These are phyloP conservation scores for Myxocyprinus asiaticus DNA, from an alignment of 2,113 vertebrate genomes.

Conservation along the genomic window DNA sequence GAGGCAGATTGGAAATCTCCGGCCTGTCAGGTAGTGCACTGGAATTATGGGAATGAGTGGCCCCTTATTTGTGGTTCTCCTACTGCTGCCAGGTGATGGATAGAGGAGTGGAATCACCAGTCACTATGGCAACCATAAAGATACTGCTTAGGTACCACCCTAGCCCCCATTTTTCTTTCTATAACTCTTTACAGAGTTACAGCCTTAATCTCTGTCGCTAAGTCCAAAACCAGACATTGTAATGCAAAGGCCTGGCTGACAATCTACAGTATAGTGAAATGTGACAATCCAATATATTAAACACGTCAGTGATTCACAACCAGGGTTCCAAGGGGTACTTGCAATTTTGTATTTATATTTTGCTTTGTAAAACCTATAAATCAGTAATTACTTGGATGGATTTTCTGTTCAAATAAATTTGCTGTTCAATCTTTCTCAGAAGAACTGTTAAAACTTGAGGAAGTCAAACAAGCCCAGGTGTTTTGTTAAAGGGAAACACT, in stretches of 20 bases:
- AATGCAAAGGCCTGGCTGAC: neutral
- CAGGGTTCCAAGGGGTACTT: too few species aligned
- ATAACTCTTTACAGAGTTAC: slow-evolving; percentile 6
- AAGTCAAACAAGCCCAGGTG: too few species aligned
- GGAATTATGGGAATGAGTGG: slow-evolving; percentile 45
- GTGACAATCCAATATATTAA: too few species aligned
- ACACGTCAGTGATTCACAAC: too few species aligned
- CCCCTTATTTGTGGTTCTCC: slow-evolving; percentile 29
- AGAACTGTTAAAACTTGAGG: too few species aligned
- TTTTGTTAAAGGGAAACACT: too few species aligned
- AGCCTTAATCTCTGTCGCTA: slow-evolving; percentile 14
- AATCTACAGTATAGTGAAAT: neutral
- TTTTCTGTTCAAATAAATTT: too few species aligned
- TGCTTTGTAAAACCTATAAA: too few species aligned
- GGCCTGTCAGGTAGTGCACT: slow-evolving; percentile 39
- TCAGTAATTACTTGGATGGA: too few species aligned
- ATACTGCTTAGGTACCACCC: slow-evolving; percentile 26
- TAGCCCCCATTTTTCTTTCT: neutral
- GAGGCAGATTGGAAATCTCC: slow-evolving; percentile 45
- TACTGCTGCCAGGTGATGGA: slow-evolving; percentile 34
- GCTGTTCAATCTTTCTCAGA: too few species aligned
- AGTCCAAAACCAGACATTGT: neutral
- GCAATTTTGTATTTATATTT: too few species aligned
- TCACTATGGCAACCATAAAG: slow-evolving; percentile 30
- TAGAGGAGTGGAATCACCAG: slow-evolving; percentile 23